Percentiles rank a stretch among this genome's conserved stretches.
These are phyloP conservation scores for Endomychus coccineus DNA, from an alignment of 2,888 invertebrate species.

Conservation along the genomic window DNA sequence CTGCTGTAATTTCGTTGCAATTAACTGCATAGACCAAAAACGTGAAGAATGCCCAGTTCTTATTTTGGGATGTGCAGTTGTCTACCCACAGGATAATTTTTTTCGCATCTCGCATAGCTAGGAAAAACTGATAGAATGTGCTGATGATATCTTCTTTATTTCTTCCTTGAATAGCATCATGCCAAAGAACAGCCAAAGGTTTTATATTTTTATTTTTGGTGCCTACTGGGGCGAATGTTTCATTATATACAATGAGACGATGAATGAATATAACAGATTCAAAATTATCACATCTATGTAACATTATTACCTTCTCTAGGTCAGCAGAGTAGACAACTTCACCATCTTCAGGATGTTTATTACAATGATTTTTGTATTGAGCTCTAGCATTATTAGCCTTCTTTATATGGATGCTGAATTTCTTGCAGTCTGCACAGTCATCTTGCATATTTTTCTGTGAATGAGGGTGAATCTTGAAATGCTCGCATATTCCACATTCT, in stretches of 20 bases:
- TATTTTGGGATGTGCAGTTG: constrained; percentile 22
- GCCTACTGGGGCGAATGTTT: constrained; percentile 25
- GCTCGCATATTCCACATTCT: constrained; percentile 7
- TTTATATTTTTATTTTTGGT: constrained; percentile 11
- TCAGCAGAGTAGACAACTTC: constrained; percentile 1
- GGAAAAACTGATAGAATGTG: constrained; percentile 15
- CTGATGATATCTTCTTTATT: constrained; percentile 27
- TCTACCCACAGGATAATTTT: constrained; percentile 20
- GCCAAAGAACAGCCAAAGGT: constrained; percentile 24
- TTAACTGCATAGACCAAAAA: constrained; percentile 20
- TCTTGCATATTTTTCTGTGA: neutral
- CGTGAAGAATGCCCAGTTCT: constrained; percentile 19
- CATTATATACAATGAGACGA: constrained; percentile 22
- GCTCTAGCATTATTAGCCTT: neutral
- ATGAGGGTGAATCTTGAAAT: constrained; percentile 5
- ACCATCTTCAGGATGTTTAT: neutral
- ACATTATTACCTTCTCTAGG: constrained; percentile 17
- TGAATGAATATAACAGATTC: constrained; percentile 21
- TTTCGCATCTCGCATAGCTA: constrained; percentile 13
- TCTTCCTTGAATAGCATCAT: constrained; percentile 31
- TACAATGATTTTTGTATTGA: neutral
- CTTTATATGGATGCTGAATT: neutral
- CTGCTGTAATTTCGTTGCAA: constrained; percentile 13
- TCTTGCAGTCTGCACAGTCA: constrained; percentile 5
- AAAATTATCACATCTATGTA: constrained; percentile 21